These are phyloP conservation scores for Halictus rubicundus DNA, from an alignment of 1,140 invertebrate genomes.

Conservation along the genomic window DNA sequence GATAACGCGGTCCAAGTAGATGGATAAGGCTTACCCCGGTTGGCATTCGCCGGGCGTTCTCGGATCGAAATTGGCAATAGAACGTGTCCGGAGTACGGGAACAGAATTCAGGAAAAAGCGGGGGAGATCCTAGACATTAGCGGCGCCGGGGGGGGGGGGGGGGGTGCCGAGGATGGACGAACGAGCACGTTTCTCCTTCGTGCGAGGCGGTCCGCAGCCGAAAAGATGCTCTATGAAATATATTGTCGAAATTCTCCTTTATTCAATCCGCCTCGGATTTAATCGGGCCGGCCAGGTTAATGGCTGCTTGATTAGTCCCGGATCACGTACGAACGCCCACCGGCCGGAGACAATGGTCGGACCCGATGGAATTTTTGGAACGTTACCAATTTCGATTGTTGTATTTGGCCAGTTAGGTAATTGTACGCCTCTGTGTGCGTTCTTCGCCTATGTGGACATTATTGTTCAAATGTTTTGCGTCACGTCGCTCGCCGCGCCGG, in stretches of 20 bases:
- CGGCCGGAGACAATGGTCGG: neutral
- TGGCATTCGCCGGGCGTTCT: conserved; percentile 59
- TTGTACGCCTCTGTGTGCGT: no score
- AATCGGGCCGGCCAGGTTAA: neutral
- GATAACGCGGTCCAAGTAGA: conserved; percentile 55
- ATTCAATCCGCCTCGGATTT: conserved; percentile 22
- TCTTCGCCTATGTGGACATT: no score
- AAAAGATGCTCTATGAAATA: conserved; percentile 27
- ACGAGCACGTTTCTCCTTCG: conserved; percentile 11
- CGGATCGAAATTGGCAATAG: conserved; percentile 62
- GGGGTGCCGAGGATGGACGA: neutral
- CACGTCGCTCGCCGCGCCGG: no score
- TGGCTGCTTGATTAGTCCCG: neutral
- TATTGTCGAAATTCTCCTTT: conserved; percentile 32
- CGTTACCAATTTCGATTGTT: neutral
- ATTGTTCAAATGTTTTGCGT: neutral
- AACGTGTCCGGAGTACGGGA: conserved; percentile 57
- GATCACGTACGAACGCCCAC: neutral
- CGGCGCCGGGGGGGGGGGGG: neutral
- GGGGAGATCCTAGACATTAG: conserved; percentile 54
- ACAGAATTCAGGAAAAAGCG: conserved; percentile 50
- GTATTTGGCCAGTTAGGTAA: no score
- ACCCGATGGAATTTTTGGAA: neutral
- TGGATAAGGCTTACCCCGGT: conserved; percentile 53
- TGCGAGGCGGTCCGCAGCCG: neutral